These are phyloP conservation scores for Myrmecobius fasciatus DNA, from an alignment of 2,113 vertebrate species.

Conservation along the genomic window DNA sequence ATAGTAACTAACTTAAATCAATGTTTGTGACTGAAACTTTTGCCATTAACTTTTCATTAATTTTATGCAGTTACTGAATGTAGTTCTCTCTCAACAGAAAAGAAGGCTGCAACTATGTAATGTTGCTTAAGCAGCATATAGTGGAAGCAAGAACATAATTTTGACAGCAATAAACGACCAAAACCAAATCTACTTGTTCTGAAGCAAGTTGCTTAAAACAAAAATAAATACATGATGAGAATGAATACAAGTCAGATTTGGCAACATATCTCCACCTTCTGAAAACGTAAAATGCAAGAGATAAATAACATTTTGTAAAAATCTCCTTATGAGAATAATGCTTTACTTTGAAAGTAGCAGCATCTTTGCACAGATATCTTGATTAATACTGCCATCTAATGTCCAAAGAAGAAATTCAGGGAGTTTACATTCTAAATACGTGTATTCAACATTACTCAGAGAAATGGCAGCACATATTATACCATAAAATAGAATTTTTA, in stretches of 20 bases:
- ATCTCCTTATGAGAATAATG: slow-evolving; percentile 8
- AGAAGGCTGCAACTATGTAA: slow-evolving; percentile 42
- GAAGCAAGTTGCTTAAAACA: slow-evolving; percentile 43
- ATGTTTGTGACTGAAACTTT: slow-evolving; percentile 16
- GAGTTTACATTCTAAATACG: neutral
- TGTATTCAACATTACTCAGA: slow-evolving; percentile 34
- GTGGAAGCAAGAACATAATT: slow-evolving; percentile 6
- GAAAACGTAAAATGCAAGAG: slow-evolving; percentile 50
- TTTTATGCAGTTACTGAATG: neutral
- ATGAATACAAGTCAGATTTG: neutral
- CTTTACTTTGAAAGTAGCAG: neutral
- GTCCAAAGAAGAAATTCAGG: slow-evolving; percentile 62
- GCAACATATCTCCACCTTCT: slow-evolving; percentile 35
- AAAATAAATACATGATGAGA: slow-evolving; percentile 45
- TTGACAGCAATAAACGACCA: slow-evolving; percentile 31
- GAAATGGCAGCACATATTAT: slow-evolving; percentile 30
- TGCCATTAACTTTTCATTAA: neutral
- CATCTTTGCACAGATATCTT: slow-evolving; percentile 36
- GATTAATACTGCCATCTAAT: slow-evolving; percentile 83
- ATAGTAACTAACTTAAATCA: neutral
- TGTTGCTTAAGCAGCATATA: slow-evolving; percentile 26
- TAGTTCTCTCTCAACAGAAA: slow-evolving; percentile 15
- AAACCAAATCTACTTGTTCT: slow-evolving; percentile 51
- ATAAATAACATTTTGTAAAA: slow-evolving; percentile 34
- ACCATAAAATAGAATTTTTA: slow-evolving; percentile 6